These are phyloP conservation scores for Rhopilema esculentum DNA, from an alignment of 30 jellyfish, hydroid and myxozoan genomes.

Conservation along the genomic window DNA sequence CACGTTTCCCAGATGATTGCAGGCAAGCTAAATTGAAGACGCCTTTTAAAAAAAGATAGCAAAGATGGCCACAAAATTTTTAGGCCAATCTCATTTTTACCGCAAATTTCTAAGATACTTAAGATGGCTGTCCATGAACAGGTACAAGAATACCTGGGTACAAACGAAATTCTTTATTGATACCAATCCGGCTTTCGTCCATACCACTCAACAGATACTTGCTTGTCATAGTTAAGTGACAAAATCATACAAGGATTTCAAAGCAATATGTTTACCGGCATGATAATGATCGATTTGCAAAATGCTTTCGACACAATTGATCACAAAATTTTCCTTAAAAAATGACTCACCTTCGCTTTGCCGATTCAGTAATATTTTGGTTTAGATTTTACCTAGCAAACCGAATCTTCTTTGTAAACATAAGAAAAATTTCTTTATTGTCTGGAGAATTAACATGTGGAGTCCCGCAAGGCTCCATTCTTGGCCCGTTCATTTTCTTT, in stretches of 20 bases:
- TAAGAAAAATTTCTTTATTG: neutral
- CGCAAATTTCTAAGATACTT: too few relatives aligned
- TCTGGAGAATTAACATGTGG: conserved; percentile 34
- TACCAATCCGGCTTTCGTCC: conserved; percentile 39
- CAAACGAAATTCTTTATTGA: conserved; percentile 2
- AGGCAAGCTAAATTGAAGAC: too few relatives aligned
- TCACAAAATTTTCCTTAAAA: conserved; percentile 27
- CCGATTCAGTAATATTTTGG: conserved; percentile 15
- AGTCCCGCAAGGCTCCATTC: conserved; percentile 50
- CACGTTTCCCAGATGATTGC: too few relatives aligned
- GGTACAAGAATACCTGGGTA: conserved; percentile 13
- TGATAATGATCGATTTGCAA: conserved; percentile 30
- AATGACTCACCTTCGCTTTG: conserved; percentile 11
- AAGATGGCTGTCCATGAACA: too few relatives aligned
- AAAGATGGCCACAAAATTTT: too few relatives aligned
- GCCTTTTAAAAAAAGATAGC: too few relatives aligned
- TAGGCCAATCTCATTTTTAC: too few relatives aligned
- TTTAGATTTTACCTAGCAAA: conserved; percentile 22
- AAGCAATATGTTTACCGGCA: conserved; percentile 16
- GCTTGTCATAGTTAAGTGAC: conserved; percentile 17
- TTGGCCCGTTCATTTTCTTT: conserved; percentile 36
- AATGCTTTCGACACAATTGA: conserved; percentile 39
- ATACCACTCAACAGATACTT: conserved; percentile 48
- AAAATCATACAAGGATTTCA: conserved; percentile 10
- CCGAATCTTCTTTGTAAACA: neutral